Percentiles rank a stretch among this genome's conserved stretches.
phyloP scores from a whole-genome alignment of 2,888 invertebrate species.

The Plusia festucae region DNA sequence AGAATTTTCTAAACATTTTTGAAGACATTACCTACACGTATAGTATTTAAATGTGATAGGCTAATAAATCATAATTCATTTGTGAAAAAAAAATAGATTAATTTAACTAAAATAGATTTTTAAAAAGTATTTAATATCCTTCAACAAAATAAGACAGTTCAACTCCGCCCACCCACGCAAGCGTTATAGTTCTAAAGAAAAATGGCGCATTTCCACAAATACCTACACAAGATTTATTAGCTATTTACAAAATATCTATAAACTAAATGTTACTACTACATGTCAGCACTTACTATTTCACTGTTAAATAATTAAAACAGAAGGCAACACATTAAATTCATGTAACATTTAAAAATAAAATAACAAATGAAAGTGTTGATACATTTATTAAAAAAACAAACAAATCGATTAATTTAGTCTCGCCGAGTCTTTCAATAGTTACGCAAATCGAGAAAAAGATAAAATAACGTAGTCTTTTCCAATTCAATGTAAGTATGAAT shows the following conservation, averaged over 20 bases:
- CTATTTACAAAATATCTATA: background rate
- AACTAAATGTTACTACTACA: background rate
- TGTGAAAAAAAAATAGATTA: background rate
- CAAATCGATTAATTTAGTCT: background rate
- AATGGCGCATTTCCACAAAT: background rate
- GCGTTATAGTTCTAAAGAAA: background rate
- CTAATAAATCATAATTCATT: background rate
- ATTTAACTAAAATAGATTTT: background rate
- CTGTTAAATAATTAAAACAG: background rate
- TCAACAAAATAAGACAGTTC: background rate
- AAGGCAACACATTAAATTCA: background rate
- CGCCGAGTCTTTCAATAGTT: background rate
- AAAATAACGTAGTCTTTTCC: too few relatives aligned
- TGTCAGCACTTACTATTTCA: background rate
- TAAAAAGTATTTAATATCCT: background rate
- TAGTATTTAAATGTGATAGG: too few relatives aligned
- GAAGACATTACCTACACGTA: too few relatives aligned
- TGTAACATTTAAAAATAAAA: background rate
- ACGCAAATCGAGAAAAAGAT: background rate
- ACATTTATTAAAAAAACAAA: background rate
- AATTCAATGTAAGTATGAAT: too few relatives aligned
- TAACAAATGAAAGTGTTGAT: constrained; percentile 2
- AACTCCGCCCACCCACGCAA: background rate
- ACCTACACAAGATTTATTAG: background rate
- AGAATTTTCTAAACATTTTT: too few relatives aligned